Base-by-base conservation (phyloP, 2,797 vertebrate species). In the Onychomys arenicola region DNA sequence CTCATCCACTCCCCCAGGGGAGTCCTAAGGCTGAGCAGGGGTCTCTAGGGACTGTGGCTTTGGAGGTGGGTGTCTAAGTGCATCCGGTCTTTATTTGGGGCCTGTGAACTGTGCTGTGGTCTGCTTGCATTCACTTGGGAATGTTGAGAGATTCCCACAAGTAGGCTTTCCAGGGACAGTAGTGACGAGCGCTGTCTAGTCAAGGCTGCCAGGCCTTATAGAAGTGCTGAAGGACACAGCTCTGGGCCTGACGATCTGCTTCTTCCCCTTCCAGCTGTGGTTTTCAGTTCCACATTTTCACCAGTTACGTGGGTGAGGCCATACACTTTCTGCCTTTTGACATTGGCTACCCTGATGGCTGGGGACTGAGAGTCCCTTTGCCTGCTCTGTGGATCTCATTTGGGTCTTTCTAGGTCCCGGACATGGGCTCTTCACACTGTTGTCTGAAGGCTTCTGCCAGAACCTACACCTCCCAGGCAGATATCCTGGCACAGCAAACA, bases 1-100 rank as follows among this genome's bases (percentile, higher is more conserved):
- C 9, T 14, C 52, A 59, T 27, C 21, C 16, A 4, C 57, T 12
- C 19, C 43, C n/a, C 0, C 10, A 9, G 2, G 1, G 17, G 0
- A 7, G 43, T 34, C 8, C 34, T 14, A 29, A 61, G n/a, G 61
- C 55, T 0, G 37, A 14, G 1, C 5, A 7, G 27, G 13, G 11
- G 0, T 52, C 10, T 13, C 3, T 0, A 43, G 37, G 23, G 25
- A 6, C 1, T 0, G 59, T 0, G 57, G 37, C 17, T 1, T 40
- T 57, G 49, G 27, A 25, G 25, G 1, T 0, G 2, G 27, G 0
- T 0, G 1, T 11, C 29, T 37, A 12, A 29, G 11, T 4, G 61
- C 34, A 46, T 40, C 46, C 3, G 1, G 43, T 40, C 12, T n/a
- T 49, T n/a, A 14, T 40, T 46, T 65, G 78, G 78, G 43, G n/a